phyloP scores from a whole-genome alignment of 2,888 invertebrate species.

The Leistus spinibarbis region DNA sequence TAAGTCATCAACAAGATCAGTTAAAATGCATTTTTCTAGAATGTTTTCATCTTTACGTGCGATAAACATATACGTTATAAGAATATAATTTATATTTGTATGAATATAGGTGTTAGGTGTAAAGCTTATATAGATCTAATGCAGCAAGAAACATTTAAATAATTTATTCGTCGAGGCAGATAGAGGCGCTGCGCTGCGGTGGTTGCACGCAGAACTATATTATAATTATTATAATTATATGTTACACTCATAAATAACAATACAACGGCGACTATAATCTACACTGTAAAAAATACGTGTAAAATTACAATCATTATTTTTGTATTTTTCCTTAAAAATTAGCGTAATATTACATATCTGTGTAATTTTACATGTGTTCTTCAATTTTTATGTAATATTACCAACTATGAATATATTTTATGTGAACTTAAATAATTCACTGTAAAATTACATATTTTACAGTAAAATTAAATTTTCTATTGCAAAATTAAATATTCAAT shows the following conservation, averaged over 20 bases:
- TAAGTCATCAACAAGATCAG: neutral
- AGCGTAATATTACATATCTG: too few relatives aligned
- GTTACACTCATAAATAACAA: slow-evolving; percentile 37
- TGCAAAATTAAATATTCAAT: too few relatives aligned
- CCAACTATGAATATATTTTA: too few relatives aligned
- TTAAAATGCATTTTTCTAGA: neutral
- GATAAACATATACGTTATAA: neutral
- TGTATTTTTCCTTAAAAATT: too few relatives aligned
- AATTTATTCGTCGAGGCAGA: slow-evolving; percentile 31
- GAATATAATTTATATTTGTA: neutral
- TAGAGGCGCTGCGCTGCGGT: slow-evolving; percentile 27
- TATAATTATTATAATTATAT: slow-evolving; percentile 38
- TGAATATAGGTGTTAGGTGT: neutral
- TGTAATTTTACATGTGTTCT: too few relatives aligned
- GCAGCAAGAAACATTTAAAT: slow-evolving; percentile 34
- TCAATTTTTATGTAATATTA: too few relatives aligned
- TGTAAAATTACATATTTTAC: too few relatives aligned
- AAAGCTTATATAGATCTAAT: slow-evolving; percentile 30
- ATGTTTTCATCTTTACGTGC: neutral
- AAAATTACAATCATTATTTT: too few relatives aligned
- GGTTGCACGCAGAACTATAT: slow-evolving; percentile 37
- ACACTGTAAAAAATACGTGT: too few relatives aligned
- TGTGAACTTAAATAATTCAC: too few relatives aligned
- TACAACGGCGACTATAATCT: slow-evolving; percentile 32
- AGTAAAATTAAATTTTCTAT: too few relatives aligned